These are phyloP conservation scores for Scaptomyza parva DNA, from an alignment of 2,888 invertebrate species.

Conservation along the genomic window DNA sequence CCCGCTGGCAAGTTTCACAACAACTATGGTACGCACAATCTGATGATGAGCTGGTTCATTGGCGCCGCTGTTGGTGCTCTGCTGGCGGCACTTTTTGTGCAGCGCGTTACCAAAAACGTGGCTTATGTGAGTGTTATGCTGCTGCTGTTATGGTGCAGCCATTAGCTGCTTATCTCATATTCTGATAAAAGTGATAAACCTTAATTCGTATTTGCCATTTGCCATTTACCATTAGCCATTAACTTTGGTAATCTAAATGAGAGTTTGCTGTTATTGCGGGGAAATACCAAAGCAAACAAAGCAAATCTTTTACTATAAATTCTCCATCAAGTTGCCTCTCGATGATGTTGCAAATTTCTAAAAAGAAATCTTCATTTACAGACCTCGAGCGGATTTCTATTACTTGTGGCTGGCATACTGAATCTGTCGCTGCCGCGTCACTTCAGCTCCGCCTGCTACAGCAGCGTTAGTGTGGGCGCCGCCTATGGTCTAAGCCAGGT, in stretches of 20 bases:
- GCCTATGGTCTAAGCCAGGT: slow-evolving; percentile 81
- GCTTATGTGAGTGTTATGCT: slow-evolving; percentile 79
- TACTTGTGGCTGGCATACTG: slow-evolving; percentile 77
- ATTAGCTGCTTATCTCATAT: slow-evolving; percentile 54
- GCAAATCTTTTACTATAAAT: slow-evolving; percentile 1
- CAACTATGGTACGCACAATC: slow-evolving; percentile 60
- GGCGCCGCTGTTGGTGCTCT: slow-evolving; percentile 78
- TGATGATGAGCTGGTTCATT: slow-evolving; percentile 81
- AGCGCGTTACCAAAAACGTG: slow-evolving; percentile 79
- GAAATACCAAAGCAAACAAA: slow-evolving; percentile 4
- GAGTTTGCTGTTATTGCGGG: slow-evolving; percentile 1
- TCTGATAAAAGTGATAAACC: slow-evolving; percentile 53
- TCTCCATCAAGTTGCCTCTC: not conserved
- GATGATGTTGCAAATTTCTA: not conserved
- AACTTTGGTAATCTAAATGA: slow-evolving; percentile 27
- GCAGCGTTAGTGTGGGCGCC: slow-evolving; percentile 80
- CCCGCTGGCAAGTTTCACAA: slow-evolving; percentile 68
- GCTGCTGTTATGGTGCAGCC: slow-evolving; percentile 25
- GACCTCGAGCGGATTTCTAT: slow-evolving; percentile 77
- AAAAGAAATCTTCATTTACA: slow-evolving; percentile 30
- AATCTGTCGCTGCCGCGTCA: slow-evolving; percentile 64
- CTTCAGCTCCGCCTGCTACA: slow-evolving; percentile 63
- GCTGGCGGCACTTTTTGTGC: slow-evolving; percentile 74
- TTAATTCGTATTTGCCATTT: slow-evolving; percentile 59
- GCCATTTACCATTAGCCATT: slow-evolving; percentile 53